Percentiles rank a stretch among this genome's conserved stretches.
These are phyloP conservation scores for Pandion haliaetus DNA, from an alignment of 2,113 vertebrate genomes.

Conservation along the genomic window DNA sequence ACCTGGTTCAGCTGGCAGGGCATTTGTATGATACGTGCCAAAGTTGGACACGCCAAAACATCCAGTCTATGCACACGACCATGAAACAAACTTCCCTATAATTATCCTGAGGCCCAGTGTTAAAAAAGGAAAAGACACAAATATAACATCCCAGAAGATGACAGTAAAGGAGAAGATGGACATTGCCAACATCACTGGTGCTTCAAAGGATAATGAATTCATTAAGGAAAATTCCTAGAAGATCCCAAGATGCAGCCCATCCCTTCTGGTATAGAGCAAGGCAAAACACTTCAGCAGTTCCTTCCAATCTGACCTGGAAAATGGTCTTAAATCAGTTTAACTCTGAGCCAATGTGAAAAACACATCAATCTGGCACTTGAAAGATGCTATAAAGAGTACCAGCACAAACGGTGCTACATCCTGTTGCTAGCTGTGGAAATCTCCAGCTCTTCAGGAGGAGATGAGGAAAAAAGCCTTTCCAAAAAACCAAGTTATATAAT, in stretches of 20 bases:
- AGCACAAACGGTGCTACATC: background rate
- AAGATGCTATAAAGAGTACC: conserved; percentile 1
- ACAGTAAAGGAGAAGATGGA: background rate
- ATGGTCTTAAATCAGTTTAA: background rate
- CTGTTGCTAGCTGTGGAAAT: conserved; percentile 5
- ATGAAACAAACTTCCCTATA: background rate
- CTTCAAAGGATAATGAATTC: background rate
- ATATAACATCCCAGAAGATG: background rate
- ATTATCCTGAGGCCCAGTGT: background rate
- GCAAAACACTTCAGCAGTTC: background rate
- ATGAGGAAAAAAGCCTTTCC: background rate
- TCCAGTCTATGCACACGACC: rapidly evolving
- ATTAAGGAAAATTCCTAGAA: background rate
- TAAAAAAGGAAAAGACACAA: background rate
- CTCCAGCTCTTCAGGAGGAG: background rate
- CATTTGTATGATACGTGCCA: background rate
- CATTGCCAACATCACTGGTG: background rate
- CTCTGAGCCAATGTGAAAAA: background rate
- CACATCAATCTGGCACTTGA: background rate
- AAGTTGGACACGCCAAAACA: background rate
- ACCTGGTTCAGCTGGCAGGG: background rate
- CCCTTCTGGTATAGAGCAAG: background rate
- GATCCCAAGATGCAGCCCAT: background rate
- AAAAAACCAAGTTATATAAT: background rate
- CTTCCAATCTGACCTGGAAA: background rate